Base-by-base conservation (phyloP, 2,113 vertebrate genomes). In the Phylloscopus trochiloides region DNA sequence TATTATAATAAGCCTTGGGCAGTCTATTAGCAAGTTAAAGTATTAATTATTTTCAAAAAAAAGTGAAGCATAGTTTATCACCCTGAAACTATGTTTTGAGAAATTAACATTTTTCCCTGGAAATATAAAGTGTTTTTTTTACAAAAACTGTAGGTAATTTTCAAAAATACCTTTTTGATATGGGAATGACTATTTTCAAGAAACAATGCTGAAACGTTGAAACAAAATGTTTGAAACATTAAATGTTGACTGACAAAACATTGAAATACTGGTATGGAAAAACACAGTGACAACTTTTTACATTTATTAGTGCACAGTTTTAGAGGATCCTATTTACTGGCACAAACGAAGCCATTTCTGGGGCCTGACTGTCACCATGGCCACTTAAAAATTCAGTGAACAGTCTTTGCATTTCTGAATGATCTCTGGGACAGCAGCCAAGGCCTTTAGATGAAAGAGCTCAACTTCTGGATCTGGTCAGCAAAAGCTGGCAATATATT, bases 361-460 rank as follows among this genome's bases (percentile, higher is more conserved):
- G 36, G 80, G 42, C 45, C 92, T 67, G 38, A n/a, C 80, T 83
- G 66, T 31, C 78, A 88, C n/a, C 3, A 7, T 10, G 20, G 40
- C 18, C 21, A 61, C 47, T 94, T 83, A 75, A 86, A 78, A 94
- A 85, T 63, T 68, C 89, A 87, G 65, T 87, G 34, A 89, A 90
- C 66, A 25, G 8, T 61, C 76, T 79, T 34, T 79, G 21, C 11
- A 10, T 63, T 96, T 92, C 72, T 88, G 50, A 95, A 88, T 61
- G 63, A 84, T 85, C 76, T 67, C 51, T 75, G 55, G 94, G 91
- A 96, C 45, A 95, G 75, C 38, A 93, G 90, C 86, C 87, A 95
- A 96, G 34, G 58, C 38, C 28, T 67, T 93, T 26, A 62, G 45
- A 86, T 3, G 6, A 63, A 21, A 21, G 19, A 75, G 48, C 22